A percentile compares a stretch with the other conserved stretches of the same genome.
These are phyloP conservation scores for Bombus fervidus DNA, from an alignment of 1,140 invertebrate species.

Conservation along the genomic window DNA sequence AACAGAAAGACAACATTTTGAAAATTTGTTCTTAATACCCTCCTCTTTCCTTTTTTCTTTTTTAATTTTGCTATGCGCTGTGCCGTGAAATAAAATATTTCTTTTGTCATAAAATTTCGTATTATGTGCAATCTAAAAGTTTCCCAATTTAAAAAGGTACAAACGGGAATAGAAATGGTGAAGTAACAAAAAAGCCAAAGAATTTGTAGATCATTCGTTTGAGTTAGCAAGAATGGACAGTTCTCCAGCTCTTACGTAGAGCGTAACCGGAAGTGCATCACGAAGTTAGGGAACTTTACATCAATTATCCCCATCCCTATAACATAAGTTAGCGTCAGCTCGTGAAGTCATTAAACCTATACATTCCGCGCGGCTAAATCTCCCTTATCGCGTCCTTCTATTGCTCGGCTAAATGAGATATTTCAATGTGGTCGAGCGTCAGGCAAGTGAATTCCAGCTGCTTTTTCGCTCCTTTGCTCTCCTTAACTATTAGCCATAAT, in stretches of 20 bases:
- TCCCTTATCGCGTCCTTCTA: constrained; percentile 25
- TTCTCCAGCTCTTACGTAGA: not conserved
- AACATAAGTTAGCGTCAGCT: not conserved
- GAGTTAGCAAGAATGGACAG: not conserved
- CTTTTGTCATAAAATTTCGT: too few relatives aligned
- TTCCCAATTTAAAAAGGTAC: not conserved
- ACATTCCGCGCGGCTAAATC: constrained; percentile 8
- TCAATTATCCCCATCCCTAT: constrained; percentile 19
- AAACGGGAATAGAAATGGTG: not conserved
- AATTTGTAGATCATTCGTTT: not conserved
- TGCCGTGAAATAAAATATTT: not conserved
- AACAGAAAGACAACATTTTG: too few relatives aligned
- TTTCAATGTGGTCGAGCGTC: not conserved
- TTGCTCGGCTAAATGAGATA: constrained; percentile 25
- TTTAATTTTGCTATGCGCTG: too few relatives aligned
- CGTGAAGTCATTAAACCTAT: constrained; percentile 19
- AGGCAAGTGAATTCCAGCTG: constrained; percentile 8
- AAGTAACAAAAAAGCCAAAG: not conserved
- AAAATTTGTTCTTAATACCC: too few relatives aligned
- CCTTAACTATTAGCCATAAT: not conserved
- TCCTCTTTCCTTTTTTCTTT: not conserved
- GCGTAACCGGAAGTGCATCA: not conserved
- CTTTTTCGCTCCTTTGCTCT: too few relatives aligned
- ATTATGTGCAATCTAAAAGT: too few relatives aligned
- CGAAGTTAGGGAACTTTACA: not conserved